Evolutionary conservation across 2,888 invertebrate species (phyloP), one percentile per base, ranked within the genome.

Genomic region (Cylloceria caligata): DNA sequence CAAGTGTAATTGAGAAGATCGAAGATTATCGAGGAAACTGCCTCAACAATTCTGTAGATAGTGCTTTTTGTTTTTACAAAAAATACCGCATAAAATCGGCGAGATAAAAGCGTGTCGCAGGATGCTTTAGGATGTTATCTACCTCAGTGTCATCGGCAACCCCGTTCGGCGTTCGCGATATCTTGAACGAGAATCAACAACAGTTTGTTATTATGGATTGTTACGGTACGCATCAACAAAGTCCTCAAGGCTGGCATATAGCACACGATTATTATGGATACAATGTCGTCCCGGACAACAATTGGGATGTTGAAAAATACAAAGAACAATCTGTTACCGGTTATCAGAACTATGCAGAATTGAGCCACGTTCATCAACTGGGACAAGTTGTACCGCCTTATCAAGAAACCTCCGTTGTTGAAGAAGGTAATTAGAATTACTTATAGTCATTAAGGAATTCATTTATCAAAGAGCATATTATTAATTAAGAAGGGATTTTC

Each of bases 91-190:
- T 27, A 24, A 7, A 62, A 65, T 57, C 7, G 0, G 60, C 52
- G 81, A 86, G 76, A 80, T 5, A 13, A 30, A 52, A 36, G 62
- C 62, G 57, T 45, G 24, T 68, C 55, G 77, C 79, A 82, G 72
- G 74, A 89, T 88, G 89, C 87, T 85, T 83, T 88, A 91, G 88
- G 81, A 92, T 92, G 92, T 87, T 92, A 87, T 87, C 92, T 0
- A 88, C 90, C 34, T 87, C 90, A 74, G 88, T 89, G 67, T 88
- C 90, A 16, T 89, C 89, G 24, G 86, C 84, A 45, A 92, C 92
- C 16, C 92, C 92, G 64, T 93, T 93, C 84, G 91, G 92, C 85
- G 92, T 93, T 73, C 90, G 92, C 69, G 92, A 93, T 64, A 93
- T 93, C 65, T 88, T 93, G 13, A 92, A 87, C 86, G 91, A 89